Base-by-base conservation (phyloP, 2,888 invertebrate genomes). In the Melikaiella ostensackeni region DNA sequence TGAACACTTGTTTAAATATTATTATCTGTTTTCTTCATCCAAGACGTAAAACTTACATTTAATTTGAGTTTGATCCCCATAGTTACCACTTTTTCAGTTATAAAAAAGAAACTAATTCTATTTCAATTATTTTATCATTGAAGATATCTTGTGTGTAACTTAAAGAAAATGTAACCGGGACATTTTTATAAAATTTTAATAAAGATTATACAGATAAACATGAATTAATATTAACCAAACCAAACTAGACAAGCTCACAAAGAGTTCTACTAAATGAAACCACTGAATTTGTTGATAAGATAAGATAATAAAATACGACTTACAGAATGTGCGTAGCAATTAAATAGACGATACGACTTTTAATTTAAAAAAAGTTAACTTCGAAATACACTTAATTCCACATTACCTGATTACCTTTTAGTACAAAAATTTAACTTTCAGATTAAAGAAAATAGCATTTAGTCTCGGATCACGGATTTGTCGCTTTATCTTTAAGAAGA, bases 401-500 rank as follows among this genome's bases (percentile, higher is more conserved):
- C 16, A 13, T 16, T 24, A 24, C 55, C 3, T 21, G 21, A 2
- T 59, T 59, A 13, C 38, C 38, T 38, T 13, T 35, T 35, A 11
- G 24, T 2, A n/a, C 21, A 21, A 13, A 24, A 57, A 24, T 21
- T 24, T 21, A 57, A 57, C 5, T 24, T 57, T 57, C 5, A 24
- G 24, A 6, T 57, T 4, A 24, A 57, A 57, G 57, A 21, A 24
- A 24, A 21, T 13, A 57, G n/a, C 16, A 33, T 33, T 33, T 35
- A 63, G 9, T 33, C 21, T 21, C 11, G n/a, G 46, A 19, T 50
- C 30, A 9, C 46, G 9, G n/a, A 70, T 42, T 27, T 66, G 24
- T 70, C 38, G 19, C 16, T 77, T 76, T 46, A 55, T n/a, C 64
- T 57, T 66, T 16, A 61, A 42, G n/a, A 7, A 75, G 27, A 63